Conservation (phyloP, 2,888 invertebrate genomes). For the Portevinia maculata region DNA sequence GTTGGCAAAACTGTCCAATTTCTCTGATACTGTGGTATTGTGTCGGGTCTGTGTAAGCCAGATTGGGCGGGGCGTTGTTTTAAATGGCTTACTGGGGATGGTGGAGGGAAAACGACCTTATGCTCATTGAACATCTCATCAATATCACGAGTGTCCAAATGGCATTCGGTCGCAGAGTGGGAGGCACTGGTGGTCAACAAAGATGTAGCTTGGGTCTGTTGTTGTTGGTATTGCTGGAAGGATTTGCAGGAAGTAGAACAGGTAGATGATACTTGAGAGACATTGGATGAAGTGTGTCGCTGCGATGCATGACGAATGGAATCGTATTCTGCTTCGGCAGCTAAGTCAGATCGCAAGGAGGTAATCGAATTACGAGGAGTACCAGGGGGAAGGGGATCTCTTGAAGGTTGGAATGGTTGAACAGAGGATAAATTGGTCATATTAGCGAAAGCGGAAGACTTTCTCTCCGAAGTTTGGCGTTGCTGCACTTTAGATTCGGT, state of each 20-base stretch:
- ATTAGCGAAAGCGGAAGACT: conserved; percentile 81
- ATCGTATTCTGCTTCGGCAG: conserved; percentile 78
- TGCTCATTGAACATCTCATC: conserved; percentile 81
- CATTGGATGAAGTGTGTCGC: conserved; percentile 76
- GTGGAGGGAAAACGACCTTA: conserved; percentile 81
- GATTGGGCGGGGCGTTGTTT: conserved; percentile 81
- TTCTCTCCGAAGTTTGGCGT: conserved; percentile 73
- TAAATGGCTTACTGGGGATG: conserved; percentile 81
- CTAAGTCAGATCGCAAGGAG: conserved; percentile 75
- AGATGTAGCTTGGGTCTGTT: conserved; percentile 76
- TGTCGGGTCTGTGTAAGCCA: conserved; percentile 86
- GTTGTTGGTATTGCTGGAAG: conserved; percentile 80
- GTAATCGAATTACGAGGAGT: conserved; percentile 77
- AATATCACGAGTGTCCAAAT: conserved; percentile 75
- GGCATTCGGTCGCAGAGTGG: conserved; percentile 58
- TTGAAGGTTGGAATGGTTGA: conserved; percentile 82
- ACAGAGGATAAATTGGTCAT: conserved; percentile 75
- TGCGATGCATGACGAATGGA: conserved; percentile 79
- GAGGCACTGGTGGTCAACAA: conserved; percentile 58
- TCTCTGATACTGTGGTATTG: conserved; percentile 87
- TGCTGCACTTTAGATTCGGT: conserved; percentile 39
- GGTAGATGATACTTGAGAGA: conserved; percentile 55
- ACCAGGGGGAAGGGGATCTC: conserved; percentile 77
- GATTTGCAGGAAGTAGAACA: conserved; percentile 78
- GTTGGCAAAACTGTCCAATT: conserved; percentile 85